Evolutionary conservation across 2,797 vertebrate species (phyloP), one percentile per base, ranked within the genome.

Genomic region (Streptopelia turtur): DNA sequence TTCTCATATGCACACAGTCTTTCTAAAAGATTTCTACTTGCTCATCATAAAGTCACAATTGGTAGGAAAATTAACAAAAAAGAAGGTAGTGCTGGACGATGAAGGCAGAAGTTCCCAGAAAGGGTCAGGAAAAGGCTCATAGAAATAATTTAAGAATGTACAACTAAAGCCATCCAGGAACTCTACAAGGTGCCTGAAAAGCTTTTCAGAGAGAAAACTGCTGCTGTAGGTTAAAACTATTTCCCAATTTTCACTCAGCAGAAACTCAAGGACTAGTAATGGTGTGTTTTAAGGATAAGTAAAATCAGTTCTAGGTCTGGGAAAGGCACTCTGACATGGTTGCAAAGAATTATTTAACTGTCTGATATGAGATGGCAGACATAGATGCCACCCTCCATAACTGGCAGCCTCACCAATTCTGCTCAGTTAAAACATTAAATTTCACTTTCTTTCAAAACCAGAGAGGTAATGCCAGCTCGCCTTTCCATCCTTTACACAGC

Each of bases 291-390:
- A 68, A 43, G 6, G 71, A 55, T 16, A 21, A 75, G 7, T 10
- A 69, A 68, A 91, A 81, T 49, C 50, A 78, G 18, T 31, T 57
- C 27, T 7, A 28, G 18, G 30, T 49, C 63, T 61, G 27, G 85
- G 28, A 77, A 87, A 39, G n/a, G 28, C 16, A 31, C 13, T 59
- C 21, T 4, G 4, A 79, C 17, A 22, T 0, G 0, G 2, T 9
- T 68, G 39, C 30, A 70, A 41, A 75, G 22, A 75, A 24, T 5
- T 18, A 43, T 35, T 82, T 56, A 55, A 43, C 33, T 82, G 15
- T 21, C 69, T 61, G 50, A 3, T 4, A 80, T 16, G 18, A 72
- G 11, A 28, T 28, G 37, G 30, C 24, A 61, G 12, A 45, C n/a
- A 9, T 27, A 66, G n/a, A 81, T 8, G 13, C 31, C 39, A 45